Base-by-base conservation (phyloP, 2,888 invertebrate genomes). In the Ephialtes manifestator region DNA sequence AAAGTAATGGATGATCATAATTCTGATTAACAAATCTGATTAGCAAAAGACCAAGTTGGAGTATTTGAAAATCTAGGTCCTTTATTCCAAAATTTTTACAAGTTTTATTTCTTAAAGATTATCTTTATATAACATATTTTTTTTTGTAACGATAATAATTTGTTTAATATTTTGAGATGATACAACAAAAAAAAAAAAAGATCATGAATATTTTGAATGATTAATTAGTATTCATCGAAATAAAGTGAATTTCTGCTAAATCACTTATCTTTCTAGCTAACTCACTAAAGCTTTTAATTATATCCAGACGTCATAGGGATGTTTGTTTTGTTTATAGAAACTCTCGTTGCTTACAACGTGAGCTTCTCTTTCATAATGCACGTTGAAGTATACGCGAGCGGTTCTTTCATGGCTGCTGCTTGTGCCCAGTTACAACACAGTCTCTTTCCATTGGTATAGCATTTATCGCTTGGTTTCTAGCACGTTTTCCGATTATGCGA, bases 271-370 rank as follows among this genome's bases (percentile, higher is more conserved):
- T 18, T 51, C 4, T 13, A 1, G 2, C 15, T 46, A 15, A 46
- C 8, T 20, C 53, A 20, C 20, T 20, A 18, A 10, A 53, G 10
- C 24, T 53, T 4, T 24, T 13, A 58, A 28, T 58, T 13, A 28
- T 4, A 28, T 28, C 4, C 28, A 58, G 58, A 58, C 58, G 58
- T 58, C 15, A 53, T 7, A 15, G 48, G 51, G 51, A 51, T 35
- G 15, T 28, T 39, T 18, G 10, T 28, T 20, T 43, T 58, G 28
- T 4, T 58, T 58, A 58, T 13, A n/a, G 24, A 39, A 7, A 7
- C 60, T 74, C 78, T 58, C 83, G 72, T 78, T 83, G 51, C 13
- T 39, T 24, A 43, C 78, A 78, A 83, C 78, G 72, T 83, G 60
- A 48, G 20, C 11, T 20, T 55, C 28, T 39, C 48, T 51, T 74